phyloP scores from a whole-genome alignment of 2,797 vertebrate species.

The Mallotus villosus region DNA sequence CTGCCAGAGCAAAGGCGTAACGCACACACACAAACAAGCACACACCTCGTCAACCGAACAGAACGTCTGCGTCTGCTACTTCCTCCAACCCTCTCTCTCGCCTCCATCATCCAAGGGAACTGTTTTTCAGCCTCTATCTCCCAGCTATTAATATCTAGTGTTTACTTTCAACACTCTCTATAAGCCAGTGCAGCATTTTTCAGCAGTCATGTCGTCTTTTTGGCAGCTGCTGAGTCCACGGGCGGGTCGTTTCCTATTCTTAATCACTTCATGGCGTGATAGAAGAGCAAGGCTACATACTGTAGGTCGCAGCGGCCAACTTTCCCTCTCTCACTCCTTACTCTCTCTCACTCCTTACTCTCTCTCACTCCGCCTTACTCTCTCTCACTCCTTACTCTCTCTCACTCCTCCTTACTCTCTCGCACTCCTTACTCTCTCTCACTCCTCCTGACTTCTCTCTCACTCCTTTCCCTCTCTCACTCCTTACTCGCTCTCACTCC shows the following conservation, averaged over 20 bases:
- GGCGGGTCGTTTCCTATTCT: constrained; percentile 32
- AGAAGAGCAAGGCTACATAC: background rate
- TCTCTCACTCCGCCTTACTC: background rate
- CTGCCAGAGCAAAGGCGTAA: background rate
- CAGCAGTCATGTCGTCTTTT: constrained; percentile 16
- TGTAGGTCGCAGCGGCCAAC: background rate
- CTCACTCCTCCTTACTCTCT: too few relatives aligned
- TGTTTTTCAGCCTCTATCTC: constrained; percentile 4
- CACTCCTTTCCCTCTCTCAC: background rate
- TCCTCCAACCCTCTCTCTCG: background rate
- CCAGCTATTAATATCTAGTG: constrained; percentile 27
- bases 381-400: background rate
- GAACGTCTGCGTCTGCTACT: background rate
- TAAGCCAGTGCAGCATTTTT: constrained; percentile 29
- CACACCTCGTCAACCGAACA: background rate
- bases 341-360: background rate
- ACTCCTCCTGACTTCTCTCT: too few relatives aligned
- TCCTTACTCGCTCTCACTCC: background rate
- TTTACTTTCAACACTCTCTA: constrained; percentile 36
- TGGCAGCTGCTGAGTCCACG: constrained; percentile 24
- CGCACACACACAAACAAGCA: background rate
- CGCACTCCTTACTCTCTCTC: background rate
- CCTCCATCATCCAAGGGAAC: background rate
- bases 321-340: background rate
- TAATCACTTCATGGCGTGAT: constrained; percentile 44